Conservation (phyloP, 2,113 vertebrate genomes). For the Furnarius figulus region DNA sequence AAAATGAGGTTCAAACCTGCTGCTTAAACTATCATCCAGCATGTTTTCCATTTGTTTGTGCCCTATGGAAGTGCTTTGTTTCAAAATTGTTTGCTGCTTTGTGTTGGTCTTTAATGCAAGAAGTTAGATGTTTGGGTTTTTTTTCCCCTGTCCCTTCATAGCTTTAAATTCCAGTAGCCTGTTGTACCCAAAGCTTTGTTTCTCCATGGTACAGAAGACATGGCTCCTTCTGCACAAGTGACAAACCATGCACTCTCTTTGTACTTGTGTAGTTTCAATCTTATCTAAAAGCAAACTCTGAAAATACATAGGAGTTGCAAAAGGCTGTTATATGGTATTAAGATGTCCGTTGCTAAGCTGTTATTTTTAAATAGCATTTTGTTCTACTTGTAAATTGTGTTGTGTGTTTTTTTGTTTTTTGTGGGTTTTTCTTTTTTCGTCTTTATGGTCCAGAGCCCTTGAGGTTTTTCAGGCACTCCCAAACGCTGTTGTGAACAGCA, state of each 20-base stretch:
- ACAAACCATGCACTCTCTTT: background rate
- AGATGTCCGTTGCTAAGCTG: background rate
- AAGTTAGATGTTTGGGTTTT: background rate
- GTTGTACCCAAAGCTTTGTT: background rate
- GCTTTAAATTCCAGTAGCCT: background rate
- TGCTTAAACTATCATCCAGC: background rate
- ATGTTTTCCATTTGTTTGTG: background rate
- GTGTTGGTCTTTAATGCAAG: background rate
- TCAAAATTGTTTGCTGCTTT: background rate
- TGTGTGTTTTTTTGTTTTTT: no score
- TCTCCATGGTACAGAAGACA: background rate
- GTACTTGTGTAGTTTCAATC: background rate
- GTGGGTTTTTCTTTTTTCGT: background rate
- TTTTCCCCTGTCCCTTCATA: background rate
- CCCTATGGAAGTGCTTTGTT: background rate
- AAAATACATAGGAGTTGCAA: background rate
- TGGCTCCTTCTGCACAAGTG: background rate
- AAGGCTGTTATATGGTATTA: background rate
- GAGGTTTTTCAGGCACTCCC: background rate
- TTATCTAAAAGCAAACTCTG: background rate
- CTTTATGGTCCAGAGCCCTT: background rate
- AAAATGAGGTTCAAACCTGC: background rate
- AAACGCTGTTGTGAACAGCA: background rate
- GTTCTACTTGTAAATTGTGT: background rate
- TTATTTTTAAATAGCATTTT: background rate